Evolutionary conservation across 2,113 vertebrate species (phyloP), one percentile per base, ranked within the genome.

Genomic region (Callorhinus ursinus): DNA sequence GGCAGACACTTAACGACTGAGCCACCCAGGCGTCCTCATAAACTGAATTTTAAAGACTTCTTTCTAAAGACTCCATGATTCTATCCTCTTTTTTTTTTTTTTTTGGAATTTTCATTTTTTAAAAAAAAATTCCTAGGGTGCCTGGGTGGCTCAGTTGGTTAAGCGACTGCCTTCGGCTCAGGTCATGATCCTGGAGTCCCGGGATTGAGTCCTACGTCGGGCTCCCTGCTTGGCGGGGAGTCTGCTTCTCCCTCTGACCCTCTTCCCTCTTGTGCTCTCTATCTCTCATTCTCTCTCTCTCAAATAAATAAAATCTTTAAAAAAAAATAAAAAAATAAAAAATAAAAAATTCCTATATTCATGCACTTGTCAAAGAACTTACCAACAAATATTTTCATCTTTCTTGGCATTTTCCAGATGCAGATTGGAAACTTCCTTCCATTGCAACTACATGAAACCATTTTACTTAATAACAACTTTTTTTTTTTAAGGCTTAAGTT

Each of bases 351-450:
- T 65, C n/a, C 16, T 71, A 63, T n/a, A 26, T n/a, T 92, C 33
- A 59, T 57, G 19, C 2, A 14, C 42, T 72, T 63, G 28, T 80
- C 74, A 96, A 92, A 81, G 88, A 88, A 42, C 19, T 77, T 90
- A 72, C n/a, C 6, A 74, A 67, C 51, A 96, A 96, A 97, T 46
- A 18, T 67, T 88, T 90, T 97, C 82, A 74, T 97, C 96, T 94
- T 90, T 89, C 79, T 94, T 97, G 92, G 84, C 90, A 96, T 97
- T 97, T 97, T 72, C 55, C 39, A 92, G 24, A 91, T 88, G 83
- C 72, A 95, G 26, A 83, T 79, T 59, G 51, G 94, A 96, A 90
- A 55, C 28, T 63, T 76, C 46, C 22, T 94, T 92, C 24, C 33
- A 59, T 28, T 88, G 18, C 59, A 94, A 86, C 14, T 13, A 85